phyloP scores from a whole-genome alignment of 2,113 vertebrate genomes.

The Cephalopholis sonnerati region DNA sequence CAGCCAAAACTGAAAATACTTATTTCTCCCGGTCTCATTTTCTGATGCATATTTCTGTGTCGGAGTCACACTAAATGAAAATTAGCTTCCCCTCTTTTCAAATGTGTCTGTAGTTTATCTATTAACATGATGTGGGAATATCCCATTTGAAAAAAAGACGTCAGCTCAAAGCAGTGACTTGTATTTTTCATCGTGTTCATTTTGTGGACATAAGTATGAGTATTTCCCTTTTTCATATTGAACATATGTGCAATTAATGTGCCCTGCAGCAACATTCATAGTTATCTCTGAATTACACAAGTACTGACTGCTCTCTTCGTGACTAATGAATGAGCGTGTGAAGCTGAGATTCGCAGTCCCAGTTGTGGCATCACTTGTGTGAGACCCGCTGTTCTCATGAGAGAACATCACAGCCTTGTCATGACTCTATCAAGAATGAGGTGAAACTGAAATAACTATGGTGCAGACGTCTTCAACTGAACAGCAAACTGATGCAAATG shows the following conservation, averaged over 20 bases:
- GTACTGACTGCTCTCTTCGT: not conserved
- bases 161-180: not conserved
- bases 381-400: not conserved
- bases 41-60: not conserved
- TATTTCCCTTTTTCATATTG: not conserved
- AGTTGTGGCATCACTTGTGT: constrained; percentile 17
- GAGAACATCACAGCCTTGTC: constrained; percentile 14
- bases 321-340: constrained; percentile 42
- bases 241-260: not conserved
- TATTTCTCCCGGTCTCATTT: not conserved
- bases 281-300: constrained; percentile 13
- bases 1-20: constrained; percentile 22
- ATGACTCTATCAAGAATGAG: not conserved
- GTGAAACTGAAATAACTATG: constrained; percentile 12
- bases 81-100: not conserved
- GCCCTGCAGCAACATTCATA: constrained; percentile 7
- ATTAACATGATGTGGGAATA: constrained; percentile 1
- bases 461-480: constrained; percentile 13
- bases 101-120: constrained; percentile 1
- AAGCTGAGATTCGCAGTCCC: not conserved
- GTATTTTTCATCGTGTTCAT: constrained; percentile 3
- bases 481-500: constrained; percentile 5
- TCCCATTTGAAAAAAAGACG: constrained; percentile 4
- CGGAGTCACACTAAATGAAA: not conserved
- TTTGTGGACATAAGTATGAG: not conserved